Conservation (phyloP, 2,113 vertebrate genomes). For the Columbina picui region DNA sequence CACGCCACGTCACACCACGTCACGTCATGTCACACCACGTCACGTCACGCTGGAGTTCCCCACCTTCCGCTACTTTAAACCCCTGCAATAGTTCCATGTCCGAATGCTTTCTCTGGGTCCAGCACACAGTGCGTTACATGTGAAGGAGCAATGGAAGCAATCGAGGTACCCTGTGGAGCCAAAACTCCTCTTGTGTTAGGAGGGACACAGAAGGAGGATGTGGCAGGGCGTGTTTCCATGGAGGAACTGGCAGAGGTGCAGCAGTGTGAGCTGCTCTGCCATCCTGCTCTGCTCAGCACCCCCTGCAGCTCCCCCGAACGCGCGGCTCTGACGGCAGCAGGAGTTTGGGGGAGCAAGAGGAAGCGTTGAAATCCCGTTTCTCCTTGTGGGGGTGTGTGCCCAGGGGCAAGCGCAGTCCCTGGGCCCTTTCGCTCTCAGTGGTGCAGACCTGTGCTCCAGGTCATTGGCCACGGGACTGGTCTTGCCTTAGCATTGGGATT, state of each 20-base stretch:
- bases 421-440: not conserved
- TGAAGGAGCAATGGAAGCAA: not conserved
- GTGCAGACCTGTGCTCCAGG: not conserved
- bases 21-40: no score
- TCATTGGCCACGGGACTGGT: slow-evolving; percentile 28
- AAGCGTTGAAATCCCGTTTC: not conserved
- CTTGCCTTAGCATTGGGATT: slow-evolving; percentile 15
- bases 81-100: not conserved
- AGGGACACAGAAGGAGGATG: no score
- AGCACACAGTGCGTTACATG: rapidly evolving
- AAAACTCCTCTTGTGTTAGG: not conserved
- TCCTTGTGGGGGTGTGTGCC: not conserved
- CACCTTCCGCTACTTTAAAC: not conserved
- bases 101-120: not conserved
- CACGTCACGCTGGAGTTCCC: not conserved
- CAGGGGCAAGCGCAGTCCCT: not conserved
- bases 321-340: not conserved
- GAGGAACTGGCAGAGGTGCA: not conserved
- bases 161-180: not conserved
- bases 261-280: rapidly evolving
- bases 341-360: not conserved
- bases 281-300: not conserved
- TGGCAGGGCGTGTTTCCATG: not conserved
- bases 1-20: no score
- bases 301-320: not conserved